Percentiles rank a stretch among this genome's conserved stretches.
Conservation (phyloP, 2,113 vertebrate genomes). For the Chlorocebus sabaeus region DNA sequence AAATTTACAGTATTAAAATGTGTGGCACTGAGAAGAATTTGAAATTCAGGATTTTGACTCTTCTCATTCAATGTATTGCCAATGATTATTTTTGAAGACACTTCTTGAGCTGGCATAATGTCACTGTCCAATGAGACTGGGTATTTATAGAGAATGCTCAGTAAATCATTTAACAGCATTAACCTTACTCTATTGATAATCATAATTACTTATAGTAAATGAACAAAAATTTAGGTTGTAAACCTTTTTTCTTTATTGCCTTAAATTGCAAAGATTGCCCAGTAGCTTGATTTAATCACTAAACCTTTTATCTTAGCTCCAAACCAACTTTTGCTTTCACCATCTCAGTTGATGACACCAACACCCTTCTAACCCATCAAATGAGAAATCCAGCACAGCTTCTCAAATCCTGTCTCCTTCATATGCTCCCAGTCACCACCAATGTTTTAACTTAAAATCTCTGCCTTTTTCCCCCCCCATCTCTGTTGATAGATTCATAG, state of each 20-base stretch:
- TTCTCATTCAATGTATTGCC: background rate
- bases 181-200: background rate
- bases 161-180: background rate
- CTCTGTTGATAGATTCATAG: fast-evolving
- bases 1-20: fast-evolving
- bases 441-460: background rate
- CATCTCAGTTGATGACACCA: background rate
- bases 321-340: background rate
- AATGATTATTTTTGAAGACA: fast-evolving
- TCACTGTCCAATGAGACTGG: fast-evolving
- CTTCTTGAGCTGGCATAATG: too few species aligned
- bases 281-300: background rate
- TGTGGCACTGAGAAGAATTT: background rate
- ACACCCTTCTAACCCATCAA: background rate
- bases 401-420: background rate
- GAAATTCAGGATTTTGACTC: too few species aligned
- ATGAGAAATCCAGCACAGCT: background rate
- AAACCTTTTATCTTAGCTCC: background rate
- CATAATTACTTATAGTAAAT: background rate
- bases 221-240: background rate
- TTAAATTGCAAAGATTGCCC: background rate
- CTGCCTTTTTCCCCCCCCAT: background rate
- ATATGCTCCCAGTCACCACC: too few species aligned
- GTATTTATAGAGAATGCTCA: background rate
- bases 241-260: background rate